Base-by-base conservation (phyloP, 1,140 invertebrate genomes). In the Pseudomyrmex concolor region DNA sequence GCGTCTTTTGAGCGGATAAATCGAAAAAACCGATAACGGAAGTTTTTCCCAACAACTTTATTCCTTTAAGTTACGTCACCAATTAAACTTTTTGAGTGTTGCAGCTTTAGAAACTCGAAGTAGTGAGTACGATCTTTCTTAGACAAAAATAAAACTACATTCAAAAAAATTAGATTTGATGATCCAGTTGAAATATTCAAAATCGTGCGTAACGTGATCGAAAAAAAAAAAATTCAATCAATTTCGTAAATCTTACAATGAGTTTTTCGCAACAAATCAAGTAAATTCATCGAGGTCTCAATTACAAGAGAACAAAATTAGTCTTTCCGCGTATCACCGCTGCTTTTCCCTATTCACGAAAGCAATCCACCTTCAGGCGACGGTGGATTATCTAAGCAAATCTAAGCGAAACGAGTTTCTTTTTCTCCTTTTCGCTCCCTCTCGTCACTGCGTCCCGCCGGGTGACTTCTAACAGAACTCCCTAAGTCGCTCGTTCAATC, bases 401-500 rank as follows among this genome's bases (percentile, higher is more conserved):
- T 89, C 87, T 84, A 89, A 66, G 45, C 60, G 64, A 88, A 86
- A 89, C 60, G 84, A 83, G 78, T 77, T 59, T 67, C 83, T 85
- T 77, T 81, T 76, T 70, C 70, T 84, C 71, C 68, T 59, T 63
- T 80, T 68, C 60, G 22, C 19, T 22, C 50, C 80, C 59, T 73
- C 62, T 59, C 73, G 50, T 63, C 51, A 54, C 17, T 57, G 9
- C 45, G 48, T 19, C 19, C 12, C 13, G 51, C 48, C 76, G 64
- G 34, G 34, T 80, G 84, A 88, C 76, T 88, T 82, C 84, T 83
- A 86, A 89, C 80, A 82, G 70, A 54, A 84, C 70, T 86, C 66
- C 70, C 76, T 88, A 86, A 88, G 86, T 88, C 84, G 81, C 76
- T 86, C 87, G 87, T 89, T 88, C 87, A 88, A 88, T 89, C 87